Percentiles rank a stretch among this genome's conserved stretches.
Evolutionary conservation across 2,797 vertebrate species (phyloP).

Genomic region (Falco columbarius): DNA sequence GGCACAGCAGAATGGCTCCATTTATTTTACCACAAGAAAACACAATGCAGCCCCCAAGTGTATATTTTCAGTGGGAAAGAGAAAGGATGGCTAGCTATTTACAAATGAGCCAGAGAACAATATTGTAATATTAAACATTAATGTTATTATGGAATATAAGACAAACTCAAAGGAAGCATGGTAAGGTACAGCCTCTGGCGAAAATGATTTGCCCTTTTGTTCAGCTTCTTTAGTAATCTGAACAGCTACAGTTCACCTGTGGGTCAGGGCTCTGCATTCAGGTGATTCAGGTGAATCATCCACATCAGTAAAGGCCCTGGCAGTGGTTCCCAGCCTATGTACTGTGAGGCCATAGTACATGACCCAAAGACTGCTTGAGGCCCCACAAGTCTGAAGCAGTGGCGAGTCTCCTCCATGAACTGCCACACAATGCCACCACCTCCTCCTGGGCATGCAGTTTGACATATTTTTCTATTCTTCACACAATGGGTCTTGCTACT

Average conservation of each 20-base stretch:
- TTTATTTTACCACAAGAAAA: conserved; percentile 57
- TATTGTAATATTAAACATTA: background rate
- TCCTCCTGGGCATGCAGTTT: background rate
- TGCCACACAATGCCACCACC: background rate
- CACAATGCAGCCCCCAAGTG: background rate
- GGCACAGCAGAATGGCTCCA: conserved; percentile 21
- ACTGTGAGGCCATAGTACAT: background rate
- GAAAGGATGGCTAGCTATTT: background rate
- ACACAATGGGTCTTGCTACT: background rate
- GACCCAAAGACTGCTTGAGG: background rate
- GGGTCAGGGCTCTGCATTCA: background rate
- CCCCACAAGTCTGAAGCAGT: background rate
- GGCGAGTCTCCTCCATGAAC: background rate
- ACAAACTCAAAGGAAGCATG: background rate
- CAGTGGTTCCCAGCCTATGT: background rate
- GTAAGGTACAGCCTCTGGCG: background rate
- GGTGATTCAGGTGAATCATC: background rate
- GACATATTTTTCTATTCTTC: background rate
- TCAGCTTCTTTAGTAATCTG: background rate
- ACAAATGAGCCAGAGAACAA: background rate
- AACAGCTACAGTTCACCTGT: background rate
- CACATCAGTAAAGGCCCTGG: accelerated
- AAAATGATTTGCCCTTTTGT: background rate
- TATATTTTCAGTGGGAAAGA: background rate
- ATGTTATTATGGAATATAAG: background rate